Evolutionary conservation across 2,888 invertebrate species (phyloP).

Genomic region (Mythimna albipuncta): DNA sequence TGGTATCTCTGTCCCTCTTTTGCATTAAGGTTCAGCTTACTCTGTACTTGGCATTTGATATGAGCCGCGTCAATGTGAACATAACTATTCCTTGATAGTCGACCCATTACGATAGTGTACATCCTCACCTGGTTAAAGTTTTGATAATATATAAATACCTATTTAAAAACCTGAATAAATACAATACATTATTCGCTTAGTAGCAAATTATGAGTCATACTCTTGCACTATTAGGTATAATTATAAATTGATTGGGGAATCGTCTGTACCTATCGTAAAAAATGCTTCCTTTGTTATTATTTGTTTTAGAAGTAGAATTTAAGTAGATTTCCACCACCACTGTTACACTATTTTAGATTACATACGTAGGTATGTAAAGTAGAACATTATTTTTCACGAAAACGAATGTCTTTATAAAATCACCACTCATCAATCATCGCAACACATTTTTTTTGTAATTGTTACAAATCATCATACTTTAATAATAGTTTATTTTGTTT

Average conservation of each 20-base stretch:
- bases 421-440: constrained; percentile 61
- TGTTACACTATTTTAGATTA: constrained; percentile 58
- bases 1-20: constrained; percentile 88
- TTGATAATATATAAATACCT: constrained; percentile 69
- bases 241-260: constrained; percentile 67
- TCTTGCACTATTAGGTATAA: constrained; percentile 66
- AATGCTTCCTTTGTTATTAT: constrained; percentile 73
- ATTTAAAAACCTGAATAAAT: constrained; percentile 73
- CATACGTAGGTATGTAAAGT: constrained; percentile 49
- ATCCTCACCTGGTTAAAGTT: constrained; percentile 74
- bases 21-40: constrained; percentile 85
- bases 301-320: constrained; percentile 58
- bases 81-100: constrained; percentile 82
- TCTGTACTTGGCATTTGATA: constrained; percentile 87
- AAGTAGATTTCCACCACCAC: constrained; percentile 64
- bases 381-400: constrained; percentile 43
- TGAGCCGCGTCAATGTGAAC: constrained; percentile 81
- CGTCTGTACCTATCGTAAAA: constrained; percentile 57
- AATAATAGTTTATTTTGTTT: constrained; percentile 89
- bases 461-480: constrained; percentile 72
- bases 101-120: constrained; percentile 75
- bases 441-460: constrained; percentile 66
- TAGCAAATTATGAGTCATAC: constrained; percentile 76
- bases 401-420: constrained; percentile 52
- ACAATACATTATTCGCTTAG: constrained; percentile 67